Conservation (phyloP, 1,140 invertebrate genomes). For the Leptopilina boulardi region DNA sequence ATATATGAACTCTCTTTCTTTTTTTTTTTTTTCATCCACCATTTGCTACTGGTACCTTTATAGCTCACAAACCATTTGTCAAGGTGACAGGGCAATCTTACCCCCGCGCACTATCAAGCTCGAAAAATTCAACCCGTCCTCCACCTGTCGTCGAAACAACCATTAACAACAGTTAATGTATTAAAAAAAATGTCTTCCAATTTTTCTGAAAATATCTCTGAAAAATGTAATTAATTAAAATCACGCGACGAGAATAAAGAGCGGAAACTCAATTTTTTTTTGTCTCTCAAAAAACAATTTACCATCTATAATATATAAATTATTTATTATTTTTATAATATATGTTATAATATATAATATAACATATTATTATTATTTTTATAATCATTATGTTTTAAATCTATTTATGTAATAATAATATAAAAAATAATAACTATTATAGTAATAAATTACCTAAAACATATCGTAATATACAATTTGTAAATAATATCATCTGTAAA, state of each 20-base stretch:
- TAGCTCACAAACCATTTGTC: constrained; percentile 70
- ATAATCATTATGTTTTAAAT: no score
- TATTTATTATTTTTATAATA: no score
- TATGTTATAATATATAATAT: no score
- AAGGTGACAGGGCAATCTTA: constrained; percentile 72
- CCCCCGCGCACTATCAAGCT: constrained; percentile 44
- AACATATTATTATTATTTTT: no score
- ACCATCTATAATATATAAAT: no score
- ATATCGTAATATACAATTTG: no score
- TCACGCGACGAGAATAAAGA: not conserved
- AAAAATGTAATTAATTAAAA: constrained; percentile 4
- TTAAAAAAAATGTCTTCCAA: not conserved
- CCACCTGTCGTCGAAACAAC: constrained; percentile 49
- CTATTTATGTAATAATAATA: no score
- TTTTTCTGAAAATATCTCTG: constrained; percentile 7
- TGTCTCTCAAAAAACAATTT: no score
- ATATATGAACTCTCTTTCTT: constrained; percentile 35
- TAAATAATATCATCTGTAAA: no score
- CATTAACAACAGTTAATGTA: not conserved
- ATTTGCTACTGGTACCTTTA: constrained; percentile 60
- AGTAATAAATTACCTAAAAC: no score
- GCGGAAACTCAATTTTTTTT: no score
- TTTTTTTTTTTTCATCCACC: constrained; percentile 38
- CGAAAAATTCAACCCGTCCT: constrained; percentile 49
- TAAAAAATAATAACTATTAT: no score